These are phyloP conservation scores for Epirrhoe tristata DNA, from an alignment of 2,888 invertebrate genomes.

Conservation along the genomic window DNA sequence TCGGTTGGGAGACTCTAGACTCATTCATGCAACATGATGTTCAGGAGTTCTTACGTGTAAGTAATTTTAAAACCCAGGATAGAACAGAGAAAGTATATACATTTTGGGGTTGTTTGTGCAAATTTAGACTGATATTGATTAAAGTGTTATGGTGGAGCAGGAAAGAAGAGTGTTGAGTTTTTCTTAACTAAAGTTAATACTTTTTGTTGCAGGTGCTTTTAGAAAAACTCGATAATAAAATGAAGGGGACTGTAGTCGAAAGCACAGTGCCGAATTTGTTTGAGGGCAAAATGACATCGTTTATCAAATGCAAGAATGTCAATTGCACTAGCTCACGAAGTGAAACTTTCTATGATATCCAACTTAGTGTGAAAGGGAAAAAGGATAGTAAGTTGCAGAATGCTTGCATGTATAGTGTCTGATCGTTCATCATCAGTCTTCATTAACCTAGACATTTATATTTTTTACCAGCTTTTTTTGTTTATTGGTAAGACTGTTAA, in stretches of 20 bases:
- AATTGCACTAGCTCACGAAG: slow-evolving; percentile 97
- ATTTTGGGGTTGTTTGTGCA: too few relatives aligned
- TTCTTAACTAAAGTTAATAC: too few relatives aligned
- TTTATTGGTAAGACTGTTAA: too few relatives aligned
- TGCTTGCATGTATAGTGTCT: background rate
- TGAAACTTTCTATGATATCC: slow-evolving; percentile 99
- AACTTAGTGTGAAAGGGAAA: slow-evolving; percentile 98
- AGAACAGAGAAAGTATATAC: too few relatives aligned
- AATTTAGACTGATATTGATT: too few relatives aligned
- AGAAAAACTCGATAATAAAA: slow-evolving; percentile 99
- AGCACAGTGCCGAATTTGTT: slow-evolving; percentile 95
- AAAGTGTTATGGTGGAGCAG: too few relatives aligned
- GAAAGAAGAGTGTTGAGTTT: too few relatives aligned
- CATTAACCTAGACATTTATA: too few relatives aligned
- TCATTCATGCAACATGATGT: slow-evolving; percentile 99
- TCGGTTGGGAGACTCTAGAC: slow-evolving; percentile 99
- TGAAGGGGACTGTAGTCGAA: slow-evolving; percentile 99
- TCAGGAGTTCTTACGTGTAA: slow-evolving; percentile 93
- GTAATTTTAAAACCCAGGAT: background rate
- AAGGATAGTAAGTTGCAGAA: slow-evolving; percentile 91
- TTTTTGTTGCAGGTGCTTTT: slow-evolving; percentile 87
- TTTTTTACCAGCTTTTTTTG: too few relatives aligned
- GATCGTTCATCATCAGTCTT: too few relatives aligned
- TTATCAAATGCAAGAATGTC: slow-evolving; percentile 98
- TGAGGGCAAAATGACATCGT: slow-evolving; percentile 99